Conservation (phyloP, 2,113 vertebrate species). For the Brachyhypopomus gauderio region DNA sequence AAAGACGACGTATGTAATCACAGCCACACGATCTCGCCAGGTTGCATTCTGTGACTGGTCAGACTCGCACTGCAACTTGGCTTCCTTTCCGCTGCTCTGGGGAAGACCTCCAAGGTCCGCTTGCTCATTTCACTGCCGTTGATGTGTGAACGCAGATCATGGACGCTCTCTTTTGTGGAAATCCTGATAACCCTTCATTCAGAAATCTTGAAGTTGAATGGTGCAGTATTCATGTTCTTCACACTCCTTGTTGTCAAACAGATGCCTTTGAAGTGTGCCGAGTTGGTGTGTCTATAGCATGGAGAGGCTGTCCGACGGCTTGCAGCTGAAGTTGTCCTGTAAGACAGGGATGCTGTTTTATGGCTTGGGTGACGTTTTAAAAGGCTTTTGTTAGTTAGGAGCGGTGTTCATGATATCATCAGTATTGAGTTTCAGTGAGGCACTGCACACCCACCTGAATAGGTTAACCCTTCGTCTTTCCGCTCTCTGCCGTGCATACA, state of each 20-base stretch:
- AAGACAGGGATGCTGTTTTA: not conserved
- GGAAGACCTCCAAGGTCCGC: not conserved
- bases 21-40: too few relatives aligned
- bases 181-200: not conserved
- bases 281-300: not conserved
- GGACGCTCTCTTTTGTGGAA: not conserved
- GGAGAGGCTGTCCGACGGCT: too few relatives aligned
- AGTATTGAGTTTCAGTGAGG: slow-evolving; percentile 32
- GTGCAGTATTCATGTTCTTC: not conserved
- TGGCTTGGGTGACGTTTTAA: slow-evolving; percentile 16
- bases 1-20: too few relatives aligned
- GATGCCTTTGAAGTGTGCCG: not conserved
- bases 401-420: slow-evolving; percentile 26
- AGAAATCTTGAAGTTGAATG: not conserved
- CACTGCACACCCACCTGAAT: slow-evolving; percentile 10
- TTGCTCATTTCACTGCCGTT: not conserved
- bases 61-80: not conserved
- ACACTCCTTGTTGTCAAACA: not conserved
- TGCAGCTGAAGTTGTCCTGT: not conserved
- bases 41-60: not conserved
- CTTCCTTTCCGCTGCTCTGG: not conserved
- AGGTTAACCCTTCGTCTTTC: slow-evolving; percentile 11
- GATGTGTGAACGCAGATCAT: not conserved
- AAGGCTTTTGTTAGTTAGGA: slow-evolving; percentile 8
- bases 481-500: not conserved